A percentile compares a stretch with the other conserved stretches of the same genome.
phyloP scores from a whole-genome alignment of 64 coral and sea anemone species.

The Porites lutea region DNA sequence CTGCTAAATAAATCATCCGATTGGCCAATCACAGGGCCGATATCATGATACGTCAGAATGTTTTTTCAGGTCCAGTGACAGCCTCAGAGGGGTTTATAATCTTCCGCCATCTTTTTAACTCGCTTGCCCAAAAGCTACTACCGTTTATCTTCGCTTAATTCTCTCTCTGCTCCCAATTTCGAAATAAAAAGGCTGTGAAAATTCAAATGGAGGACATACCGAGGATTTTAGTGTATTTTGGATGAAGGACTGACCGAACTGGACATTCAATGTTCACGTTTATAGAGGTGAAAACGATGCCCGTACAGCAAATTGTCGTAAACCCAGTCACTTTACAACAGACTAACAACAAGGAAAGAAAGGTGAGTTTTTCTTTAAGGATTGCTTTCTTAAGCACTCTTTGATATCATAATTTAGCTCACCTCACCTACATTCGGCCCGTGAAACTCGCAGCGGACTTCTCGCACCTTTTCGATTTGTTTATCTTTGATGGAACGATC shows the following conservation, averaged over 20 bases:
- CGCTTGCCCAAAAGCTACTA: background rate
- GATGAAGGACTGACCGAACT: background rate
- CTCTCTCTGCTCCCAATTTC: background rate
- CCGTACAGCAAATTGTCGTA: conserved; percentile 93
- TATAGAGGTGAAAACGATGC: conserved; percentile 69
- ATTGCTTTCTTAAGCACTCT: background rate
- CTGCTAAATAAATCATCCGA: background rate
- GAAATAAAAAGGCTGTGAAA: background rate
- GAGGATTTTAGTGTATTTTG: background rate
- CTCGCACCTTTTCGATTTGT: background rate
- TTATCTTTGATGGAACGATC: conserved; percentile 2
- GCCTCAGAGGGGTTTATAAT: background rate
- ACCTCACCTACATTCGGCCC: background rate
- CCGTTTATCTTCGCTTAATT: background rate
- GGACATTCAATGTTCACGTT: conserved; percentile 39
- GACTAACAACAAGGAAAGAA: conserved; percentile 88
- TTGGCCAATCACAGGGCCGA: conserved; percentile 26
- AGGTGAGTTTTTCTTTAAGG: conserved; percentile 62
- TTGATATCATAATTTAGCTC: background rate
- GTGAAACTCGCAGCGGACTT: background rate
- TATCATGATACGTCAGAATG: conserved; percentile 25
- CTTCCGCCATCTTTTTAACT: conserved; percentile 40
- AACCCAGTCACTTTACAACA: conserved; percentile 82
- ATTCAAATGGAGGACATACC: background rate
- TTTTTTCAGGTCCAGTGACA: conserved; percentile 5